Evolutionary conservation across 1,140 invertebrate species (phyloP), one percentile per base, ranked within the genome.

Genomic region (Tigriopus japonicus): DNA sequence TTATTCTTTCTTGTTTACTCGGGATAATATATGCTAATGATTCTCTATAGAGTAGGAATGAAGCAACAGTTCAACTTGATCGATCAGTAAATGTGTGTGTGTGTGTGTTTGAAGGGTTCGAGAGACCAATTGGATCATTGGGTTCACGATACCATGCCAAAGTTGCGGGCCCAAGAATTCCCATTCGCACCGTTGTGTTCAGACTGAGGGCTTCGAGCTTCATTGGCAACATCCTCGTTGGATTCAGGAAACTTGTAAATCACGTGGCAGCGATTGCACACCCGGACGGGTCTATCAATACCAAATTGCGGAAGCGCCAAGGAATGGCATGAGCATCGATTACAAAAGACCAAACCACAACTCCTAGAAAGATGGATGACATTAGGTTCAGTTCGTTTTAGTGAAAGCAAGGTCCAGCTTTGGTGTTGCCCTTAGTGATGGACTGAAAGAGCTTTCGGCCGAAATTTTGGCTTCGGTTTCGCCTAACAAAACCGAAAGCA

Each of bases 291-390:
- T 68, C 89, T 92, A 53, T 81, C 73, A 64, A 93, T 85, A 10
- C 91, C 91, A 72, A 83, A 96, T 65, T 87, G 86, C 2, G 90
- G 90, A 56, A 97, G 72, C 17, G 92, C 88, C 15, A 94, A 87
- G 59, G 84, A 87, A 69, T 94, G 90, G 13, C 85, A 82, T 63
- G 90, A 94, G 72, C 92, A 97, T 40, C 87, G 80, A 2, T 85
- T 83, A 72, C 92, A 96, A 70, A 94, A 96, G 15, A 96, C 89
- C 78, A 90, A 64, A 3, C 67, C 70, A 80, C 3, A 68, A 62
- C 63, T 59, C 62, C 54, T 13, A n/a, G 28, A 35, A 35, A 35
- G 9, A 35, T 35, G 9, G 9, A 35, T 3, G 3, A 35, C 28
- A 35, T 35, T 35, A 35, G 28, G 28, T 5, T 35, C n/a, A n/a